These are phyloP conservation scores for Eulacestoma nigropectus DNA, from an alignment of 2,113 vertebrate species.

Conservation along the genomic window DNA sequence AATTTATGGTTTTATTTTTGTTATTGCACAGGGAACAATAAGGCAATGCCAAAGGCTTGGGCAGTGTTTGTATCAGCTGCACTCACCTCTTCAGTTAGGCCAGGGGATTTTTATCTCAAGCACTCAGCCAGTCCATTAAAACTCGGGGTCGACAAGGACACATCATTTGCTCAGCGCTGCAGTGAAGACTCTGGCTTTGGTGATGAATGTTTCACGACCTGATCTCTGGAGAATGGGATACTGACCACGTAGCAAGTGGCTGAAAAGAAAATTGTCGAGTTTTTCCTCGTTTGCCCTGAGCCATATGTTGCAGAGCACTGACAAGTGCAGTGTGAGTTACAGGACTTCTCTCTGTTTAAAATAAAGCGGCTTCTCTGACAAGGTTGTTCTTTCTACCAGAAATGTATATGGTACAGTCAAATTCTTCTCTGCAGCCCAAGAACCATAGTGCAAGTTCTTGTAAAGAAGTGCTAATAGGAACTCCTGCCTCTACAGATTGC, in stretches of 20 bases:
- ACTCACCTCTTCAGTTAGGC: not conserved
- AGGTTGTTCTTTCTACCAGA: not conserved
- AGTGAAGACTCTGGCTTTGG: not conserved
- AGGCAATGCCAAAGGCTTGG: not conserved
- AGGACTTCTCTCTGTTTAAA: not conserved
- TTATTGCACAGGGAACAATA: not conserved
- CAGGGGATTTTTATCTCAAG: not conserved
- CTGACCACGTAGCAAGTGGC: not conserved
- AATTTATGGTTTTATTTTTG: not conserved
- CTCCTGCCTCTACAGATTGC: not conserved
- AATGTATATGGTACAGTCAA: too few species aligned
- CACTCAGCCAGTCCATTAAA: slow-evolving; percentile 39
- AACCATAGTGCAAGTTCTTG: not conserved
- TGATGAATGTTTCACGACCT: not conserved
- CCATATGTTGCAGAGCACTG: not conserved
- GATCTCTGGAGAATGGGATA: not conserved
- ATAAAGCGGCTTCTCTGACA: not conserved
- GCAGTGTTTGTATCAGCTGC: not conserved
- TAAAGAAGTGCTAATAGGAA: not conserved
- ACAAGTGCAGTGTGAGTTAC: not conserved
- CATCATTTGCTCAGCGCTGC: not conserved
- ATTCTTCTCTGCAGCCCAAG: not conserved
- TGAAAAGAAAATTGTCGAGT: not conserved
- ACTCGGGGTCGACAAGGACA: not conserved
- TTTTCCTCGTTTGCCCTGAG: not conserved